Conservation (phyloP, 1,140 invertebrate species). For the Drosophila obscura region DNA sequence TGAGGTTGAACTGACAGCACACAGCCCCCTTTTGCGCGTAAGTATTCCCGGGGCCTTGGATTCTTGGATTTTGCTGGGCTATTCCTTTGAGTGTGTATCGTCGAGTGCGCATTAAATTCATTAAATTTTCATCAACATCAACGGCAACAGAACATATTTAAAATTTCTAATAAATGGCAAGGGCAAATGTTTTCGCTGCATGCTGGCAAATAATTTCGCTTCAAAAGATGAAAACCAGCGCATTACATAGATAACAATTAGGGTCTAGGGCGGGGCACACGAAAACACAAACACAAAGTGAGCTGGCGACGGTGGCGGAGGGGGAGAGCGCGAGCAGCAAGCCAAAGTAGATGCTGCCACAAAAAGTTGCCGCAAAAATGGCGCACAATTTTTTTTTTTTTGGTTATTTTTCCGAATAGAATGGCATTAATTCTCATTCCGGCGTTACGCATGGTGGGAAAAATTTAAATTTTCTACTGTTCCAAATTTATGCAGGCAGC, state of each 20-base stretch:
- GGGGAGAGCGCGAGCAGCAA: neutral
- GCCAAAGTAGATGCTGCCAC: slow-evolving; percentile 33
- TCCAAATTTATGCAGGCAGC: slow-evolving; percentile 57
- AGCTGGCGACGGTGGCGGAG: neutral
- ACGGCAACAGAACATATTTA: slow-evolving; percentile 64
- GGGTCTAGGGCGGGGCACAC: slow-evolving; percentile 20
- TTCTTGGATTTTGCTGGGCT: neutral
- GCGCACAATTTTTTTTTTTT: slow-evolving; percentile 2
- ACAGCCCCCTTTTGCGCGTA: slow-evolving; percentile 20
- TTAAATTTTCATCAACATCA: slow-evolving; percentile 75
- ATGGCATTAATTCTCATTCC: slow-evolving; percentile 65
- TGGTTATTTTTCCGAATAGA: too few relatives aligned
- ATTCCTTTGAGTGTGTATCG: neutral
- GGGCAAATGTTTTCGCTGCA: slow-evolving; percentile 60
- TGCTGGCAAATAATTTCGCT: slow-evolving; percentile 36
- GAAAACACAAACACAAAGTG: slow-evolving; percentile 21
- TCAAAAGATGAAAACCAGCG: slow-evolving; percentile 54
- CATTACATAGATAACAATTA: slow-evolving; percentile 76
- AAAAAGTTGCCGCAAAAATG: slow-evolving; percentile 41
- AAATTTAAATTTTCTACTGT: slow-evolving; percentile 58
- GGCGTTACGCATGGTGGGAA: slow-evolving; percentile 19
- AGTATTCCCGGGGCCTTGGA: too few relatives aligned
- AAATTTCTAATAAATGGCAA: slow-evolving; percentile 72
- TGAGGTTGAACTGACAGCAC: slow-evolving; percentile 1
- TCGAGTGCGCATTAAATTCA: slow-evolving; percentile 67